phyloP scores from a whole-genome alignment of 2,113 vertebrate species.

The Hepsetus odoe region DNA sequence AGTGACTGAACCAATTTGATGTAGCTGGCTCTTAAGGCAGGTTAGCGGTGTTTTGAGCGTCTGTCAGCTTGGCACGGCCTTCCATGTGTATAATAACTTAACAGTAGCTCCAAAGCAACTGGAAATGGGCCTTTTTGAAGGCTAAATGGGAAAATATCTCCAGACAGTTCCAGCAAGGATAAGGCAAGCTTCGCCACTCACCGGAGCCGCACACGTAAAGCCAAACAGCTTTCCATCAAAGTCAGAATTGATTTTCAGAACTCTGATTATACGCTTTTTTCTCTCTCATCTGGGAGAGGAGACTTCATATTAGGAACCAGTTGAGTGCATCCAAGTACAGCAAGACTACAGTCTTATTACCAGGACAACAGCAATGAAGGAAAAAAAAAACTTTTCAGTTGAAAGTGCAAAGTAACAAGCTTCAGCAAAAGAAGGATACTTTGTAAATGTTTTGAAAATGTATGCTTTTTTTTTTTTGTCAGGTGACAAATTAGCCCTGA shows the following conservation, averaged over 20 bases:
- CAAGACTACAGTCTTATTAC: conserved; percentile 53
- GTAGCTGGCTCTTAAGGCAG: conserved; percentile 22
- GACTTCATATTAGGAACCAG: conserved; percentile 59
- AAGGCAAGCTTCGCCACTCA: conserved; percentile 48
- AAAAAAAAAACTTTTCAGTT: neutral
- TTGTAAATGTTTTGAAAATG: neutral
- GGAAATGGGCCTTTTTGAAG: conserved; percentile 52
- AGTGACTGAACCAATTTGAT: conserved; percentile 35
- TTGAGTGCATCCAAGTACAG: conserved; percentile 47
- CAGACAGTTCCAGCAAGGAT: conserved; percentile 55
- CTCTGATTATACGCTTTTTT: conserved; percentile 52
- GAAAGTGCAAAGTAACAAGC: neutral
- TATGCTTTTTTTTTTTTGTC: neutral
- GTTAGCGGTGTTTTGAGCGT: conserved; percentile 42
- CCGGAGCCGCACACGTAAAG: conserved; percentile 50
- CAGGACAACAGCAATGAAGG: neutral
- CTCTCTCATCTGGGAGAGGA: conserved; percentile 41
- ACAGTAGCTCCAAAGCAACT: conserved; percentile 60
- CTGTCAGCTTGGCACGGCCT: conserved; percentile 40
- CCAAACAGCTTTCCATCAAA: conserved; percentile 66
- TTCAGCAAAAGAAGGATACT: neutral
- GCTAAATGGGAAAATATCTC: conserved; percentile 59
- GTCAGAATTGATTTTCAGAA: conserved; percentile 60
- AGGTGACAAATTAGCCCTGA: neutral
- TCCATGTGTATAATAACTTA: conserved; percentile 50